These are phyloP conservation scores for Boloria euphrosyne DNA, from an alignment of 2,888 invertebrate genomes.

Conservation along the genomic window DNA sequence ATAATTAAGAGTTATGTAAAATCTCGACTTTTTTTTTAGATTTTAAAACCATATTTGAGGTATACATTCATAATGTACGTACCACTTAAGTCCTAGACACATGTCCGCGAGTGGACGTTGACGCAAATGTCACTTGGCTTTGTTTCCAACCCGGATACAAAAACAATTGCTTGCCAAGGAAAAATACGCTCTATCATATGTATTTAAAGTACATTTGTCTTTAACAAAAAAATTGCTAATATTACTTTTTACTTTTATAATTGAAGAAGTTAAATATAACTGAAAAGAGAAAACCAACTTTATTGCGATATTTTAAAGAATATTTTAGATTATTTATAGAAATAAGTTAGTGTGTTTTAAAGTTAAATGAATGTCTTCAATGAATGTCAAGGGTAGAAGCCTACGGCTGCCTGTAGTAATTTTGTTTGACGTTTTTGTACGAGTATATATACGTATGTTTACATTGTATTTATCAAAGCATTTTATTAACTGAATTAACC, in stretches of 20 bases:
- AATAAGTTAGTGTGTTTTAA: slow-evolving; percentile 39
- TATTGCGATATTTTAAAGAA: not conserved
- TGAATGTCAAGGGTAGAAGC: slow-evolving; percentile 66
- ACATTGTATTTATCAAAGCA: slow-evolving; percentile 1
- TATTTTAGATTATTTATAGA: not conserved
- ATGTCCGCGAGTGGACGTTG: slow-evolving; percentile 42
- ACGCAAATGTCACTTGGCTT: slow-evolving; percentile 45
- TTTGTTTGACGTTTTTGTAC: slow-evolving; percentile 31
- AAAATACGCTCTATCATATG: slow-evolving; percentile 20
- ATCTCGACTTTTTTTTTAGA: not conserved
- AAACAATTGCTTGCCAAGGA: not conserved
- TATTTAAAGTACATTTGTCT: slow-evolving; percentile 9
- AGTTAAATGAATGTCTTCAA: slow-evolving; percentile 41
- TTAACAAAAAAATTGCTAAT: slow-evolving; percentile 9
- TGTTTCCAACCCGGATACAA: slow-evolving; percentile 44
- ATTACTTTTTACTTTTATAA: slow-evolving; percentile 7
- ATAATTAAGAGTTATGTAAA: no score
- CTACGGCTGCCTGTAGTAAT: slow-evolving; percentile 45
- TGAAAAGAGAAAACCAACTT: slow-evolving; percentile 6
- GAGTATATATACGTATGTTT: slow-evolving; percentile 11
- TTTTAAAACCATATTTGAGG: not conserved
- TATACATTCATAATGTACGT: not conserved
- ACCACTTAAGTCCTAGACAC: slow-evolving; percentile 10
- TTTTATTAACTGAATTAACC: not conserved
- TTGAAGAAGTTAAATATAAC: slow-evolving; percentile 3